Evolutionary conservation across 2,113 vertebrate genomes (phyloP), one percentile per base, ranked within the genome.

Genomic region (Rhynchomys soricoides): DNA sequence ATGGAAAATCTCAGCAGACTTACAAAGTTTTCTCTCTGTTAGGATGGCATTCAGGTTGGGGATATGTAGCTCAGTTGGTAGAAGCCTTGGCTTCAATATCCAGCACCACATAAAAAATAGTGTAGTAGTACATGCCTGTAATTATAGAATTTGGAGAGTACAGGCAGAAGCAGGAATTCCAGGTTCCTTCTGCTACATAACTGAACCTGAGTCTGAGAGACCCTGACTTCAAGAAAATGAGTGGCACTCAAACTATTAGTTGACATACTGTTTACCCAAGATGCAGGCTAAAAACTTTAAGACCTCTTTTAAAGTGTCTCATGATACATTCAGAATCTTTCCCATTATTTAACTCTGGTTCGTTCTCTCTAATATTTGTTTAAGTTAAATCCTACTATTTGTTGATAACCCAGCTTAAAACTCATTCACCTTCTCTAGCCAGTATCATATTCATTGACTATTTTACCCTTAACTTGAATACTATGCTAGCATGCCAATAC

Each of bases 351-450:
- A 94, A 73, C 24, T 90, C 85, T 87, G 55, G 45, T n/a, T 37
- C 37, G 34, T 55, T 96, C 31, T 81, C 66, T 74, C 64, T 37
- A 96, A 71, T 34, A 34, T 70, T 88, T 59, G 26, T 78, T 88
- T 71, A 78, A 77, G 43, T 87, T 50, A 83, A 66, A n/a, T 93
- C 22, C 34, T 86, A 87, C 48, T 62, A 66, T 92, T 73, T 40
- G 70, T 91, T 78, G 59, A 93, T 90, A 93, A 45, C 37, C 91
- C 43, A 95, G 52, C 17, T 86, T 92, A 91, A 82, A 95, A 78
- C 74, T n/a, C n/a, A 34, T 45, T 91, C n/a, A 13, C 83, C 73
- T 75, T 77, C 70, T 85, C 74, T 31, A 95, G 64, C 57, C 70
- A 71, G 37, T 86, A 73, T 57, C 11, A 11, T 68, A 77, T 57